Percentiles rank a stretch among this genome's conserved stretches.
Conservation (phyloP, 2,113 vertebrate species). For the Bubalus kerabau region DNA sequence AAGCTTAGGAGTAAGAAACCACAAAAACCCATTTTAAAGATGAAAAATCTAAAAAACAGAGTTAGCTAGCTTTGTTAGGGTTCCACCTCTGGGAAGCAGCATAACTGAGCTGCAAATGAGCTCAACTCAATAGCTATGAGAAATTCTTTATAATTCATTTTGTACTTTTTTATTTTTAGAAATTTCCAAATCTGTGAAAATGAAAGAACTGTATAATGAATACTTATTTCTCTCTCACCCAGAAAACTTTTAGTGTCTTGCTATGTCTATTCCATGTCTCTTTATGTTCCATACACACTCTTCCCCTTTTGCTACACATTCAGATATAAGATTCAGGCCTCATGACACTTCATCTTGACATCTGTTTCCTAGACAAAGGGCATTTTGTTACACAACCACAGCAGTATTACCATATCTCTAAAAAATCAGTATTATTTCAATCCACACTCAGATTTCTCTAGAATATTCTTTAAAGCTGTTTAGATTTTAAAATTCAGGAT, state of each 20-base stretch:
- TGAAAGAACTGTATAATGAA: not conserved
- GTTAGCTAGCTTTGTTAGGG: not conserved
- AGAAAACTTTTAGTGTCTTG: not conserved
- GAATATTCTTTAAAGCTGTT: not conserved
- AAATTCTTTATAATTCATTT: not conserved
- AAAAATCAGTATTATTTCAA: not conserved
- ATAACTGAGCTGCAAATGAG: not conserved
- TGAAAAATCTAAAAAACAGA: not conserved
- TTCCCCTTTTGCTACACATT: not conserved
- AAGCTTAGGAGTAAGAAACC: not conserved
- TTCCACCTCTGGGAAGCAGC: not conserved
- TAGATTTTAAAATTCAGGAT: not conserved
- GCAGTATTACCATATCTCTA: not conserved
- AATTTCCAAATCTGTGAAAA: not conserved
- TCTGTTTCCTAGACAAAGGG: not conserved
- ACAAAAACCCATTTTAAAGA: not conserved
- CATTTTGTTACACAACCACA: not conserved
- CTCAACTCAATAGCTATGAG: not conserved
- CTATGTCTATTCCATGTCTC: not conserved
- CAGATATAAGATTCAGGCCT: not conserved
- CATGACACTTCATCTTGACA: not conserved
- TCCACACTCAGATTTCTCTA: not conserved
- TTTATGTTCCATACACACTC: not conserved
- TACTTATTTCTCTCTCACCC: not conserved
- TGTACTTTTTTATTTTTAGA: not conserved